A percentile compares a stretch with the other conserved stretches of the same genome.
These are phyloP conservation scores for Tricholauxania praeusta DNA, from an alignment of 2,888 invertebrate species.

Conservation along the genomic window DNA sequence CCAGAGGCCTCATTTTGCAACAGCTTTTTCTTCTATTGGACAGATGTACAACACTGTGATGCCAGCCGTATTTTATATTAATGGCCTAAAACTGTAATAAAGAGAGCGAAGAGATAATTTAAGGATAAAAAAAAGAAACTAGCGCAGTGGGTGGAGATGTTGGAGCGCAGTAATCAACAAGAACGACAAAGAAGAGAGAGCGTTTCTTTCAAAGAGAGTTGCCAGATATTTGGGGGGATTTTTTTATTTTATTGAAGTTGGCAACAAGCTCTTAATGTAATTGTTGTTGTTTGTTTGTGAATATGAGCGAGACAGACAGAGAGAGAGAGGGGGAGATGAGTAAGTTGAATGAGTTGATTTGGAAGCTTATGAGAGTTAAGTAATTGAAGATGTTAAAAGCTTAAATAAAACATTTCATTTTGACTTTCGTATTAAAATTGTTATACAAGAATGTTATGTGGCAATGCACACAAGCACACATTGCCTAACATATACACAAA, in stretches of 20 bases:
- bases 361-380: slow-evolving; percentile 53
- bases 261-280: no score
- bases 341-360: slow-evolving; percentile 41
- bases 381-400: slow-evolving; percentile 58
- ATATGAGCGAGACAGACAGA: neutral
- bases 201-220: slow-evolving; percentile 6
- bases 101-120: neutral
- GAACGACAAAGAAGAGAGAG: slow-evolving; percentile 4
- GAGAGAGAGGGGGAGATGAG: neutral
- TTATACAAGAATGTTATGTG: slow-evolving; percentile 38
- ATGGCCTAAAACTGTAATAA: slow-evolving; percentile 34
- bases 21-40: slow-evolving; percentile 10
- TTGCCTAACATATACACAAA: neutral
- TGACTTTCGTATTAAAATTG: slow-evolving; percentile 49
- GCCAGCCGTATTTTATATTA: slow-evolving; percentile 41
- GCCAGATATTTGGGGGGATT: neutral
- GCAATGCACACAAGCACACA: neutral
- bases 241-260: no score
- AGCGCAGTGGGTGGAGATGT: slow-evolving; percentile 12
- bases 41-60: slow-evolving; percentile 40
- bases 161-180: neutral
- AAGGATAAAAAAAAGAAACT: slow-evolving; percentile 24
- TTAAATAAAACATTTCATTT: slow-evolving; percentile 52
- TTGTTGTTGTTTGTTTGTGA: neutral
- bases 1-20: no score